Evolutionary conservation across 2,113 vertebrate species (phyloP), one percentile per base, ranked within the genome.

Genomic region (Rhagologus leucostigma): DNA sequence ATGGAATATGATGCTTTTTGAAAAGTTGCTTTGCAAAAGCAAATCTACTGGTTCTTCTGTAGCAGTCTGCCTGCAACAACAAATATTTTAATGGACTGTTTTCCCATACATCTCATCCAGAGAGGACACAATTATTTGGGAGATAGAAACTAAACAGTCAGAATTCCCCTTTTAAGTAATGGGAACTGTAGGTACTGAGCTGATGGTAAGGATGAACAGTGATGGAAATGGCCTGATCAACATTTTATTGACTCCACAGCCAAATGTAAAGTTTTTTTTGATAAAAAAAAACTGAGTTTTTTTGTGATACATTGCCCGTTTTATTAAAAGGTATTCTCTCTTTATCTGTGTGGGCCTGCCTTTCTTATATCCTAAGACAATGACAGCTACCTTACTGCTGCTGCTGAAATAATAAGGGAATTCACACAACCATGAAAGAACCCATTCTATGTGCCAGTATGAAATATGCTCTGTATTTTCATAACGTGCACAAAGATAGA

Each of bases 1-100:
- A 96, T 97, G 86, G 56, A 97, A 89, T 77, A 93, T 84, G 46
- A 78, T 97, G 95, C 69, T 84, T 97, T 97, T 90, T 92, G 75
- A 94, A 91, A 90, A 96, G 94, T 96, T 92, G 90, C 97, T 98
- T 98, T 97, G 97, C 95, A 96, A 97, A 98, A 98, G 97, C 97
- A 97, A 97, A 97, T 96, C 82, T 96, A 87, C 92, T 95, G 89
- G 87, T 93, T 97, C 93, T 90, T 92, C 60, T 97, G 33, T 91
- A 93, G 93, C 96, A 93, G 94, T 80, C 82, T 95, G 78, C 65
- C 89, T 97, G 96, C 87, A 89, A 87, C 65, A 87, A 47, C 20
- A 78, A 74, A 52, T 82, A 86, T 80, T 87, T 97, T 94, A 97
- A 86, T 89, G 64, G 91, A 89, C 68, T 62, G 9, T 95, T 86